Base-by-base conservation (phyloP, 2,113 vertebrate species). In the Aleadryas rufinucha region DNA sequence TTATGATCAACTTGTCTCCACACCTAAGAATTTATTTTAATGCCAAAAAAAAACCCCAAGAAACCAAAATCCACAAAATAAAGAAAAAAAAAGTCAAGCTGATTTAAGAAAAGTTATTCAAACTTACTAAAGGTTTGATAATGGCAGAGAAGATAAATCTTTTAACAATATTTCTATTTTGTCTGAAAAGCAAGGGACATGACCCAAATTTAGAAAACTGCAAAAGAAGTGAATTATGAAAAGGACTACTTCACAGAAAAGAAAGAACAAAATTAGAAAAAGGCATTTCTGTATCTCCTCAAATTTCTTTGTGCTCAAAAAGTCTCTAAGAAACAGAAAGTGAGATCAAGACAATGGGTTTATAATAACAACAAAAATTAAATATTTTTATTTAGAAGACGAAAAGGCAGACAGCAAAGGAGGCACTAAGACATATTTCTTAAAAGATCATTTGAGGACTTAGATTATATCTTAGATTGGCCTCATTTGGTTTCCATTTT, bases 141-240 rank as follows among this genome's bases (percentile, higher is more conserved):
- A 94, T 41, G 37, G 65, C 26, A 93, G 70, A 93, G 24, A 85
- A 90, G 75, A 92, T 80, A 91, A 95, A 93, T 83, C 59, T 91
- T 96, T 66, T 88, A 92, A 91, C 54, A 87, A 64, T 79, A 76
- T 85, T 96, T 85, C 87, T 91, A 52, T 89, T 94, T 91, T 70
- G 91, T 85, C 75, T 80, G 64, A 88, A 95, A 96, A 92, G 85
- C 54, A 94, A 90, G 30, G 49, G 47, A 84, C 35, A 16, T 74
- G 85, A 95, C 79, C 77, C 85, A 92, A 89, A 93, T 90, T 91
- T 66, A 84, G 50, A 90, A 94, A 90, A 94, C 2, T 82, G 82
- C 65, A 83, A 61, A 89, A 87, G 74, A 89, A 82, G 13, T 47
- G 54, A 85, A 83, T 85, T 60, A 74, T n/a, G 79, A 66, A 63